These are phyloP conservation scores for Trialeurodes vaporariorum DNA, from an alignment of 1,140 invertebrate species.

Conservation along the genomic window DNA sequence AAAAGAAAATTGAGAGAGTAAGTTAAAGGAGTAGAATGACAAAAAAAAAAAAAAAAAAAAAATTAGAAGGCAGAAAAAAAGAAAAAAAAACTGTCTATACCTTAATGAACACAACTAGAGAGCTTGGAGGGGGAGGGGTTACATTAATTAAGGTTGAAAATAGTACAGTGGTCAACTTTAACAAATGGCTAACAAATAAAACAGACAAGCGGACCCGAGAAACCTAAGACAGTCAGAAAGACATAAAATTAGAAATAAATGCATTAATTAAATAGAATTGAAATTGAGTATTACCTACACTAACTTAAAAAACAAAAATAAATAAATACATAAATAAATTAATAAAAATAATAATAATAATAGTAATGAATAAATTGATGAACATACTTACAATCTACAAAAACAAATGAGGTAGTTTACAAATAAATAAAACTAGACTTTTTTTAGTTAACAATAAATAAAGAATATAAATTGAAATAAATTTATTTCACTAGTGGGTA, in stretches of 20 bases:
- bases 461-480: neutral
- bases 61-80: too few relatives aligned
- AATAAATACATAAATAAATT: neutral
- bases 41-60: neutral
- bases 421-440: conserved; percentile 1
- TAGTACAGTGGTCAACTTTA: too few relatives aligned
- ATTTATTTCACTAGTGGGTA: neutral
- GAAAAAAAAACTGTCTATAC: neutral
- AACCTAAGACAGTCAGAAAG: too few relatives aligned
- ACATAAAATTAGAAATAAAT: neutral
- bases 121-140: too few relatives aligned
- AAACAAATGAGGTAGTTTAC: neutral
- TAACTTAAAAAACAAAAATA: neutral
- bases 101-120: neutral
- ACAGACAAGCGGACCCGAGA: too few relatives aligned
- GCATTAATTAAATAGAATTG: neutral
- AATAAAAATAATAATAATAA: neutral
- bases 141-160: too few relatives aligned
- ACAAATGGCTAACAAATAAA: too few relatives aligned
- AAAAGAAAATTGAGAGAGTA: too few relatives aligned
- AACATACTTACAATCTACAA: too few relatives aligned
- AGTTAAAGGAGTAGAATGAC: too few relatives aligned
- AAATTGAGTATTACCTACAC: neutral
- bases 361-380: too few relatives aligned
- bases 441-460: neutral